Evolutionary conservation across 2,797 vertebrate genomes (phyloP).

Genomic region (Synaphobranchus kaupii): DNA sequence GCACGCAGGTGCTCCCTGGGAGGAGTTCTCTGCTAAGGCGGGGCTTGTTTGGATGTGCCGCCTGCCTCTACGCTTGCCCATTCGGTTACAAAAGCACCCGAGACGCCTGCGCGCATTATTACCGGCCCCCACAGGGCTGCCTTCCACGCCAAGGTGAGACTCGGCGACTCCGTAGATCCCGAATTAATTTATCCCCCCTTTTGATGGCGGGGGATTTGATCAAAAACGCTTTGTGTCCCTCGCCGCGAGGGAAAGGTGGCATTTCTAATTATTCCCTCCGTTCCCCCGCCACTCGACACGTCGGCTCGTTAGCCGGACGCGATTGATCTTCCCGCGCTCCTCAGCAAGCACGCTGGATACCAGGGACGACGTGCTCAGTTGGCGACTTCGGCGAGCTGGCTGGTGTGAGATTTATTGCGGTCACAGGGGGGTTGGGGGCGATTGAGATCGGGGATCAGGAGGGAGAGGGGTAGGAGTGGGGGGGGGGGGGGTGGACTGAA

Average conservation of each 20-base stretch:
- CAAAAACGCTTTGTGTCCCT: not conserved
- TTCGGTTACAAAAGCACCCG: not conserved
- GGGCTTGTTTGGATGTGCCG: not conserved
- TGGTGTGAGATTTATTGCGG: too few species aligned
- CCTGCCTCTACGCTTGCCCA: not conserved
- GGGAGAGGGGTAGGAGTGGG: too few species aligned
- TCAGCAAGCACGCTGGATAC: not conserved
- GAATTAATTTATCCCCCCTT: not conserved
- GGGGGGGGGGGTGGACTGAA: too few species aligned
- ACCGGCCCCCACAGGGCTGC: not conserved
- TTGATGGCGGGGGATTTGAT: constrained; percentile 9
- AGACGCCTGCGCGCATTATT: not conserved
- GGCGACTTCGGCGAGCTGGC: too few species aligned
- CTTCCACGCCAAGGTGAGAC: not conserved
- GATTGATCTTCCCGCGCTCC: not conserved
- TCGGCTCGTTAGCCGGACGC: not conserved
- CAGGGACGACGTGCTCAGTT: not conserved
- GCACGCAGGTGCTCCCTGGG: not conserved
- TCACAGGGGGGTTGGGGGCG: too few species aligned
- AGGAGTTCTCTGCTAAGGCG: not conserved
- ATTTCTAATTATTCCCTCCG: not conserved
- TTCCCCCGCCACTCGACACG: not conserved
- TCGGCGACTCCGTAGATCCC: not conserved
- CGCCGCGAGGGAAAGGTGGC: not conserved
- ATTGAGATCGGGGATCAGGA: too few species aligned